These are phyloP conservation scores for Bombus difficillimus DNA, from an alignment of 1,140 invertebrate genomes.

Conservation along the genomic window DNA sequence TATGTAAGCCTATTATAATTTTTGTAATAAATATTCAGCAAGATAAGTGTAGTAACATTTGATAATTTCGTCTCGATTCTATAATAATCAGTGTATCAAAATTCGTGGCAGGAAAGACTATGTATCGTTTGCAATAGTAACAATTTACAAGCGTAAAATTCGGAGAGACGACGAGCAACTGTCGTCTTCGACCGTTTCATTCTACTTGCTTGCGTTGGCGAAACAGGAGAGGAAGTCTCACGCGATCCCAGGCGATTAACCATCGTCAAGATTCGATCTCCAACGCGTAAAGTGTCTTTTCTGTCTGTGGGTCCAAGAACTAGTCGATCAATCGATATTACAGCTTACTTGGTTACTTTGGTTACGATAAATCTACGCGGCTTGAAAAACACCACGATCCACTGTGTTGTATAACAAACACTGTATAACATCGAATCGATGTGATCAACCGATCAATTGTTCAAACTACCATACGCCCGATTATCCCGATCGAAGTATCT, in stretches of 20 bases:
- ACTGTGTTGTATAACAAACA: too few relatives aligned
- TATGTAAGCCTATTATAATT: not conserved
- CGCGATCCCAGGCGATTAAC: not conserved
- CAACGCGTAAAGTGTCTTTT: not conserved
- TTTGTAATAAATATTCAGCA: not conserved
- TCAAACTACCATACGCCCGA: not conserved
- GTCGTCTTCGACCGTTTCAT: not conserved
- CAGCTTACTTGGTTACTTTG: constrained; percentile 16
- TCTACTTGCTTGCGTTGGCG: not conserved
- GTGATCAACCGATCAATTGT: not conserved
- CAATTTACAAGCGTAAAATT: not conserved
- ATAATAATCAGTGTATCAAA: too few relatives aligned
- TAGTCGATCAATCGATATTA: constrained; percentile 26
- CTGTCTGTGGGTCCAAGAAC: not conserved
- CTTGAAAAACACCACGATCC: not conserved
- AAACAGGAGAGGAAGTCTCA: not conserved
- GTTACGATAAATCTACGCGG: constrained; percentile 27
- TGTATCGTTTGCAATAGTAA: not conserved
- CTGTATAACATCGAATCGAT: not conserved
- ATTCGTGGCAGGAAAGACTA: not conserved
- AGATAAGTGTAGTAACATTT: not conserved
- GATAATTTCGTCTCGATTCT: too few relatives aligned
- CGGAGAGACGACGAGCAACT: not conserved
- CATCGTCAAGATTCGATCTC: not conserved
- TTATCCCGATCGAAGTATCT: not conserved